Evolutionary conservation across 2,797 vertebrate species (phyloP).

Genomic region (Helicolenus hilgendorfi): DNA sequence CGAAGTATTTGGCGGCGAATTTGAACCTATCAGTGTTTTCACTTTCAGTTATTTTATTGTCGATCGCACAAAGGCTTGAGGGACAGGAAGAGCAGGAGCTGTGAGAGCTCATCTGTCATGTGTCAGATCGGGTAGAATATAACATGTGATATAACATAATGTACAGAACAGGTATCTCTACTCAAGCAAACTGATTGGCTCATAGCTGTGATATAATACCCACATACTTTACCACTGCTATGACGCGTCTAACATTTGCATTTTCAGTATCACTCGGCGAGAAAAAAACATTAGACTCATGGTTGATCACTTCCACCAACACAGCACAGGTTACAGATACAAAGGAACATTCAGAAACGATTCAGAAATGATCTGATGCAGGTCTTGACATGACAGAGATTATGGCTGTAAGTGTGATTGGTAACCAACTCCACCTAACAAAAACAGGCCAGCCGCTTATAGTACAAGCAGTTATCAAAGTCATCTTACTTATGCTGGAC

Average conservation of each 20-base stretch:
- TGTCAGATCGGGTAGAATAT: not conserved
- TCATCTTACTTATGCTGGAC: no score
- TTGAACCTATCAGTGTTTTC: not conserved
- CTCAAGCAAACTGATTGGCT: not conserved
- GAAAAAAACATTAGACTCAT: not conserved
- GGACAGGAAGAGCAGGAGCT: not conserved
- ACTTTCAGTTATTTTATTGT: not conserved
- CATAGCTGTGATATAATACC: not conserved
- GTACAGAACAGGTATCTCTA: not conserved
- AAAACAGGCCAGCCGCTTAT: no score
- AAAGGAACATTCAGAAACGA: no score
- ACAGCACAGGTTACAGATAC: no score
- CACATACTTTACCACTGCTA: not conserved
- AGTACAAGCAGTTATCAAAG: no score
- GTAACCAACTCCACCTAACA: no score
- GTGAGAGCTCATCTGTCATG: not conserved
- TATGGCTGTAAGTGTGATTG: no score
- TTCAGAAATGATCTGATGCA: no score
- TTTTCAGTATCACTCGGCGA: fast-evolving
- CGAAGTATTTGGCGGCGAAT: not conserved
- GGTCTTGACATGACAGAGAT: no score
- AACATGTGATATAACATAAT: not conserved
- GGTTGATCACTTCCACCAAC: not conserved
- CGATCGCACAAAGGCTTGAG: not conserved
- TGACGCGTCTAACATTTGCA: not conserved